Evolutionary conservation across 2,888 invertebrate species (phyloP), one percentile per base, ranked within the genome.

Genomic region (Phyllotreta striolata): DNA sequence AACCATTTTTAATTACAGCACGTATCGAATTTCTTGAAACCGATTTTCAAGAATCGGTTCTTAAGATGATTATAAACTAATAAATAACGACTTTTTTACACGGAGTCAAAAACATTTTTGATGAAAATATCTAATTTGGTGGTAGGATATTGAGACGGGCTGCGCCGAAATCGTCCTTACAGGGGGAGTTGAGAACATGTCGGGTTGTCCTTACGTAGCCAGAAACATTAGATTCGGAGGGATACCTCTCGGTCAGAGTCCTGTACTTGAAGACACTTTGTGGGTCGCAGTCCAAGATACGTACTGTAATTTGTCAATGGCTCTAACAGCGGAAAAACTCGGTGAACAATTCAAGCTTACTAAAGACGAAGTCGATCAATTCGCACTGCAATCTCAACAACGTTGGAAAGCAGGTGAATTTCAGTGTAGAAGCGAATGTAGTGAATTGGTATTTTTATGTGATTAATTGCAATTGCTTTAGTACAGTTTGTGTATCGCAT

Each of bases 181-280:
- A 14, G 98, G 97, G 47, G 98, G 98, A 0, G 88, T 91, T 3
- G 98, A 99, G 77, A 98, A 92, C 81, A 98, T 99, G 98, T 95
- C 95, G 1, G 92, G 93, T 80, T 85, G 91, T 0, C 98, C 98
- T 0, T 96, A 91, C 81, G 87, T 91, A 0, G 91, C 93, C 0
- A 86, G 97, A 55, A 89, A 91, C 73, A 84, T 93, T 3, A 86
- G 98, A 24, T 98, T 95, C 83, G 98, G 98, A 1, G 98, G 98
- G 1, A 91, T 95, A 6, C 86, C 87, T 0, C 84, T 98, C 1
- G 98, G 98, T 0, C 81, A 83, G 24, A 90, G 88, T 71, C 86
- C 89, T 60, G 85, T 87, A 69, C 85, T 97, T 70, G 97, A 98
- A 80, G 98, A 98, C 82, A 86, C 90, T 0, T 82, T 98, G 8